These are phyloP conservation scores for Pyrocoelia pectoralis DNA, from an alignment of 2,888 invertebrate species.

Conservation along the genomic window DNA sequence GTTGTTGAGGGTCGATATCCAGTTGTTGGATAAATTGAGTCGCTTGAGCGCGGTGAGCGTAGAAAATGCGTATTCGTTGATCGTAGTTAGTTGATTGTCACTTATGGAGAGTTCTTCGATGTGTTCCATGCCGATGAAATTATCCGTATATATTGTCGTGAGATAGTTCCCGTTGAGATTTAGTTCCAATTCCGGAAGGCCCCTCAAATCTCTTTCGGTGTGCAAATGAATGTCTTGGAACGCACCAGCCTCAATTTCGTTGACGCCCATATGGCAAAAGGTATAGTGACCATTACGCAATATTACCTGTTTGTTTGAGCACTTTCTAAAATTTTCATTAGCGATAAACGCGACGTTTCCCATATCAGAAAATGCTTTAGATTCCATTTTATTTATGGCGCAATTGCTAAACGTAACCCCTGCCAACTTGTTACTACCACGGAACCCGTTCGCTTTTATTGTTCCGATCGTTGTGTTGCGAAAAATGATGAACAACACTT, in stretches of 20 bases:
- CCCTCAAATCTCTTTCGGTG: background rate
- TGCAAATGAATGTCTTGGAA: background rate
- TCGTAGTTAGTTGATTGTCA: background rate
- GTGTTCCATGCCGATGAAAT: constrained; percentile 6
- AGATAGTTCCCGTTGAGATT: background rate
- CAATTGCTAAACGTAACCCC: background rate
- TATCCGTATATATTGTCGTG: background rate
- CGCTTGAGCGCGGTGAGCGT: background rate
- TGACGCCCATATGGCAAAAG: constrained; percentile 3
- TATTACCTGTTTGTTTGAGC: background rate
- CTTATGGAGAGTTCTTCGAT: background rate
- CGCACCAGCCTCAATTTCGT: constrained; percentile 1
- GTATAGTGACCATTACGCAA: background rate
- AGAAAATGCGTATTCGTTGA: background rate
- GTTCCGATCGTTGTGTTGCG: background rate
- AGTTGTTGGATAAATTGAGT: background rate
- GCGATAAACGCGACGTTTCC: background rate
- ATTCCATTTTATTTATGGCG: background rate
- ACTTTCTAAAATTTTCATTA: background rate
- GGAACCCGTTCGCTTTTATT: background rate
- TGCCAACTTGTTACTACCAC: background rate
- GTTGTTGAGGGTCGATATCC: background rate
- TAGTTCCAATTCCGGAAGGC: background rate
- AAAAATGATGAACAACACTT: background rate
- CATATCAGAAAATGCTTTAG: background rate